Evolutionary conservation across 2,113 vertebrate genomes (phyloP).

Genomic region (Antigone vipio): DNA sequence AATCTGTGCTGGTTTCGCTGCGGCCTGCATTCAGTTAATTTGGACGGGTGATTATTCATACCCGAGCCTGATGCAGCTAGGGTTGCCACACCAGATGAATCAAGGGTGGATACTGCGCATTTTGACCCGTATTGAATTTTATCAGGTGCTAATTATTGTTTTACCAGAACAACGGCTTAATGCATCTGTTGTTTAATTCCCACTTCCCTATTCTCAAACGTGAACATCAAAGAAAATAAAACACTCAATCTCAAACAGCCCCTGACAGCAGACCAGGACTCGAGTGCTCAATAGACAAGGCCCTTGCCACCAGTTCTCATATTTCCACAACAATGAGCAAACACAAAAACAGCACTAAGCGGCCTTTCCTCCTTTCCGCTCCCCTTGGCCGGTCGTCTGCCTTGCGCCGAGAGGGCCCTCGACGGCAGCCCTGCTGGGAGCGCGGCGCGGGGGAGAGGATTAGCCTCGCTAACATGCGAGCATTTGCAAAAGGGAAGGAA

Average conservation of each 20-base stretch:
- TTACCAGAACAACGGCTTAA: conserved; percentile 82
- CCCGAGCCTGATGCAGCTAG: conserved; percentile 9
- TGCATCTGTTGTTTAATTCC: conserved; percentile 87
- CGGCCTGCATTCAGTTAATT: neutral
- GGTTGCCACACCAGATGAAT: conserved; percentile 56
- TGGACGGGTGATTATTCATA: neutral
- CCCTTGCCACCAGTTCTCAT: conserved; percentile 87
- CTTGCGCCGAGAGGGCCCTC: conserved; percentile 81
- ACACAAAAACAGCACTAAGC: conserved; percentile 86
- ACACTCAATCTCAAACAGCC: conserved; percentile 85
- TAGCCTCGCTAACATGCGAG: conserved; percentile 82
- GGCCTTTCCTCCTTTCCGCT: conserved; percentile 83
- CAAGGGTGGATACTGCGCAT: conserved; percentile 36
- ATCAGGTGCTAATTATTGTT: conserved; percentile 85
- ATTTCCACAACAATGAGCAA: conserved; percentile 90
- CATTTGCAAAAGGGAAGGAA: conserved; percentile 66
- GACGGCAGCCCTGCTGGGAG: conserved; percentile 80
- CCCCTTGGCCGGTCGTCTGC: conserved; percentile 83
- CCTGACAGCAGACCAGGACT: conserved; percentile 85
- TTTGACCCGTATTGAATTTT: conserved; percentile 74
- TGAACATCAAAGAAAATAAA: conserved; percentile 88
- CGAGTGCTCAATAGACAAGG: conserved; percentile 85
- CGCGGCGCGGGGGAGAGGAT: conserved; percentile 79
- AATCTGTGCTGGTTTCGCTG: neutral
- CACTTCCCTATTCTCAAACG: conserved; percentile 83